Percentiles rank a stretch among this genome's conserved stretches.
These are phyloP conservation scores for Notolepis coatsorum DNA, from an alignment of 2,797 vertebrate genomes.

Conservation along the genomic window DNA sequence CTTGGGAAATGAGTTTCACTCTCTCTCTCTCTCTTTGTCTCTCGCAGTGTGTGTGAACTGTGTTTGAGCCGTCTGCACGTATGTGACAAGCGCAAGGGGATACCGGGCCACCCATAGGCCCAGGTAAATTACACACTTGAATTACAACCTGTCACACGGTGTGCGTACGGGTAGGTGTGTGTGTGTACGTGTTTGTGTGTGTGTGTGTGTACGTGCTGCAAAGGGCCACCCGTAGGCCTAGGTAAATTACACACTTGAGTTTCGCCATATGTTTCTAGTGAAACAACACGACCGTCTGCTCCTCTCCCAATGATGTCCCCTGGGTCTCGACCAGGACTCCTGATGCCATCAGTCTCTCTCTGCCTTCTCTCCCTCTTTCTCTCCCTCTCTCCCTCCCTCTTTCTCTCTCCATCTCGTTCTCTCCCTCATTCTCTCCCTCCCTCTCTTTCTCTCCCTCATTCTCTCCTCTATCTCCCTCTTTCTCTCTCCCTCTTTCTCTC, in stretches of 20 bases:
- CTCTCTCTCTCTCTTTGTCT: slow-evolving; percentile 59
- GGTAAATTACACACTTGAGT: slow-evolving; percentile 83
- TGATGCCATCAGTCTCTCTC: slow-evolving; percentile 72
- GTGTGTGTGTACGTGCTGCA: slow-evolving; percentile 34
- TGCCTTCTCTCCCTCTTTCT: neutral
- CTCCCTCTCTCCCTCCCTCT: too few species aligned
- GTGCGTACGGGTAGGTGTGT: slow-evolving; percentile 22
- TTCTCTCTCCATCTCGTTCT: too few species aligned
- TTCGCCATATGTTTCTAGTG: slow-evolving; percentile 81
- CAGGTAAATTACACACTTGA: slow-evolving; percentile 75
- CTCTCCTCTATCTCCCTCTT: neutral
- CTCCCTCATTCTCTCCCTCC: neutral
- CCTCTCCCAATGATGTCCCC: slow-evolving; percentile 67
- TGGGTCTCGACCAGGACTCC: slow-evolving; percentile 59
- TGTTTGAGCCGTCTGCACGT: slow-evolving; percentile 64
- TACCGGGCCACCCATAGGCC: slow-evolving; percentile 75
- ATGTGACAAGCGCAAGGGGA: slow-evolving; percentile 71
- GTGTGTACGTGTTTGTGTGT: slow-evolving; percentile 9
- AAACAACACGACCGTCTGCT: slow-evolving; percentile 74
- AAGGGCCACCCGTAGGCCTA: slow-evolving; percentile 74
- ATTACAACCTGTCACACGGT: slow-evolving; percentile 50
- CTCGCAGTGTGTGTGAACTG: slow-evolving; percentile 54
- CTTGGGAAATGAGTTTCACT: slow-evolving; percentile 64
- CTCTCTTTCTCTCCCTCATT: too few species aligned
- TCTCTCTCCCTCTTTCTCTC: slow-evolving; percentile 67